Base-by-base conservation (phyloP, 2,113 vertebrate species). In the Castor canadensis region DNA sequence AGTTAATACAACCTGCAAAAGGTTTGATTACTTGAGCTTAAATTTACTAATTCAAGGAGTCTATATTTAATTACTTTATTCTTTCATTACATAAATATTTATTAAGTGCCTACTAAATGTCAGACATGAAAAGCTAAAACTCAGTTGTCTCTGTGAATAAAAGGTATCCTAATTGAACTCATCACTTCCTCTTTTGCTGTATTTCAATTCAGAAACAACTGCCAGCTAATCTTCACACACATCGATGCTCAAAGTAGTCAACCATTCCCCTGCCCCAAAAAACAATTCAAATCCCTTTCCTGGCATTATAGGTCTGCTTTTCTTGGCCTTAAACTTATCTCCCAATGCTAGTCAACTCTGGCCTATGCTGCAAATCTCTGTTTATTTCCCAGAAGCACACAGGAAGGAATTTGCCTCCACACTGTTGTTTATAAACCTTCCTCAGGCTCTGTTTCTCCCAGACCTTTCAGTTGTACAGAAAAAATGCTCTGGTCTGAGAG, bases 11-110 rank as follows among this genome's bases (percentile, higher is more conserved):
- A n/a, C n/a, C n/a, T 89, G 69, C 71, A 89, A 93, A 89, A 64
- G 19, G 69, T 95, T 90, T 95, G 58, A 85, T 93, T 52, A 82
- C 28, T 58, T 87, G 54, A 93, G 95, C 38, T 81, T 66, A 52
- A 92, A 95, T 94, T 69, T 92, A 87, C 80, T 92, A 90, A 94
- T 67, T 97, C 56, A 85, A 92, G 49, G 19, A 90, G 62, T 11
- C 32, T 86, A 52, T 79, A 84, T 88, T 69, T 95, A 97, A 97
- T 95, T 96, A 92, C 64, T 93, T 93, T 94, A 92, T 91, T 93
- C 72, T 95, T 77, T 94, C 85, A 92, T 69, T 93, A 56, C 76
- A 96, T 92, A 96, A 97, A 96, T 95, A 96, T 96, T 97, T 97
- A 94, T 95, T 94, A 96, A 92, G 73, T 35, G 85, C 77, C 47